Evolutionary conservation across 2,888 invertebrate species (phyloP).

Genomic region (Gerris lacustris): DNA sequence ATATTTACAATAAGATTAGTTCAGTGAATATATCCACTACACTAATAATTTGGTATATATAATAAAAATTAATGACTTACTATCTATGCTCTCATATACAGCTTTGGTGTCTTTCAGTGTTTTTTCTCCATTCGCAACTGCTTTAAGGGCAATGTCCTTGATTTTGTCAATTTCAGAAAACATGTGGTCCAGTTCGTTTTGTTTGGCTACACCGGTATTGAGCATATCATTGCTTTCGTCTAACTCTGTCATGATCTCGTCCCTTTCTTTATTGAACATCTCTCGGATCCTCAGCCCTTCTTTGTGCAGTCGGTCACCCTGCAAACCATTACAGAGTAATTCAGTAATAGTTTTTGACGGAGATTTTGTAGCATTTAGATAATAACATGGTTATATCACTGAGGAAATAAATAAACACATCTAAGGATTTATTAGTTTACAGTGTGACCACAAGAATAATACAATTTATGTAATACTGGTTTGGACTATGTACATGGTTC

Average conservation of each 20-base stretch:
- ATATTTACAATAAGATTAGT: too few species aligned
- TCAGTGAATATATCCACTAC: too few species aligned
- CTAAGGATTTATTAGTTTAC: too few species aligned
- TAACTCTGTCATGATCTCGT: slow-evolving; percentile 38
- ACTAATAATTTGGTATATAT: too few species aligned
- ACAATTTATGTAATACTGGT: too few species aligned
- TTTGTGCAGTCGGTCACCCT: slow-evolving; percentile 41
- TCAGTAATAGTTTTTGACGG: too few species aligned
- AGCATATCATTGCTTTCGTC: slow-evolving; percentile 36
- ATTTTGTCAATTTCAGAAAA: slow-evolving; percentile 65
- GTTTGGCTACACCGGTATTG: slow-evolving; percentile 49
- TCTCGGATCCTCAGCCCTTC: slow-evolving; percentile 57
- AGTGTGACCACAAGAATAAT: too few species aligned
- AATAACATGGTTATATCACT: too few species aligned
- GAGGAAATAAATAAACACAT: too few species aligned
- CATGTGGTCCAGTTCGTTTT: slow-evolving; percentile 65
- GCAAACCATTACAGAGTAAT: slow-evolving; percentile 10
- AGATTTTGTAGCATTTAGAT: too few species aligned
- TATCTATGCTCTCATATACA: slow-evolving; percentile 55
- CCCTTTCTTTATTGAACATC: slow-evolving; percentile 38
- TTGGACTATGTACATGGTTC: too few species aligned
- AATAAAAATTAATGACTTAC: slow-evolving; percentile 26
- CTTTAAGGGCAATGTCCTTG: slow-evolving; percentile 63
- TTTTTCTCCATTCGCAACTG: slow-evolving; percentile 71
- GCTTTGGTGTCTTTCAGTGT: slow-evolving; percentile 66